Evolutionary conservation across 2,797 vertebrate genomes (phyloP).

Genomic region (Cynodonichthys magdalenae): DNA sequence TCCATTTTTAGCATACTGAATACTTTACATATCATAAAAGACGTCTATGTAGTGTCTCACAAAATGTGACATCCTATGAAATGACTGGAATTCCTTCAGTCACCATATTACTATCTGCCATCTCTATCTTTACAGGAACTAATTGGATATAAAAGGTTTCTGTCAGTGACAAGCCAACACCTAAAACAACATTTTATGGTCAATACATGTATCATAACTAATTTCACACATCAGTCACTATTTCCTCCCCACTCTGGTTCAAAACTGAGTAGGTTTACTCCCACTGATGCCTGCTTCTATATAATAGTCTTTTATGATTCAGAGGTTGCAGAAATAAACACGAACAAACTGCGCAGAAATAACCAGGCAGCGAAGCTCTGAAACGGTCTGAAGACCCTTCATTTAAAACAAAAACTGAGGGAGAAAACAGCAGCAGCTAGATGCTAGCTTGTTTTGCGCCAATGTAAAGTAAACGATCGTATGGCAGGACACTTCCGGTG

Average conservation of each 20-base stretch:
- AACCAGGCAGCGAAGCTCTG: rapidly evolving
- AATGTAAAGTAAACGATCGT: background rate
- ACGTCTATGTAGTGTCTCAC: too few relatives aligned
- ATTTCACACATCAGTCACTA: too few relatives aligned
- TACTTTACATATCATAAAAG: too few relatives aligned
- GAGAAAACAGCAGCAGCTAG: conserved; percentile 1
- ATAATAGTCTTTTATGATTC: too few relatives aligned
- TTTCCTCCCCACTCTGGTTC: background rate
- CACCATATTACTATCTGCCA: background rate
- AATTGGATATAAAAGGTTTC: background rate
- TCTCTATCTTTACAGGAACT: background rate
- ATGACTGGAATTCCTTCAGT: too few relatives aligned
- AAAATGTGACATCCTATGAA: too few relatives aligned
- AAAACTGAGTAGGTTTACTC: conserved; percentile 9
- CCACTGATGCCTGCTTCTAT: background rate
- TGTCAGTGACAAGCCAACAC: background rate
- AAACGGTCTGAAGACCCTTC: background rate
- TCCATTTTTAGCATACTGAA: too few relatives aligned
- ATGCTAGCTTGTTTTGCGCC: conserved; percentile 34
- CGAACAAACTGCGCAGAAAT: too few relatives aligned
- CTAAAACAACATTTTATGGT: too few relatives aligned
- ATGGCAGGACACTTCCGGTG: conserved; percentile 1
- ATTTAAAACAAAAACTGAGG: background rate
- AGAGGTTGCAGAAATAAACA: background rate
- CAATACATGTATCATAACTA: too few relatives aligned